These are phyloP conservation scores for Mobula hypostoma DNA, from an alignment of 2,113 vertebrate species.

Conservation along the genomic window DNA sequence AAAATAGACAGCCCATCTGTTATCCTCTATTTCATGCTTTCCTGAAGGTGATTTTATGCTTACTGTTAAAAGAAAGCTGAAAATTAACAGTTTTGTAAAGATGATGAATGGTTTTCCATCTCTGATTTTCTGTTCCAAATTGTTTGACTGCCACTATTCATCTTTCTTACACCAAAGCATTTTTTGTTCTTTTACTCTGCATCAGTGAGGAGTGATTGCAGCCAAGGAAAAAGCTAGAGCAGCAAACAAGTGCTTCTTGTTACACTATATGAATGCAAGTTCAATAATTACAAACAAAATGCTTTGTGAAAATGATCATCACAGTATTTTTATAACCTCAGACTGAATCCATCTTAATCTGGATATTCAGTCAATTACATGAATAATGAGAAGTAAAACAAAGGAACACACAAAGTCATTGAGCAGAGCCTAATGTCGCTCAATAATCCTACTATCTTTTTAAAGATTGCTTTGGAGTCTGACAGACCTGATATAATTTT, in stretches of 20 bases:
- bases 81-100: neutral
- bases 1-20: neutral
- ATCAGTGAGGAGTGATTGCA: neutral
- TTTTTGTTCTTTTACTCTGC: neutral
- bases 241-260: neutral
- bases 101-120: neutral
- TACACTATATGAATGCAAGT: neutral
- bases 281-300: neutral
- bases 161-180: neutral
- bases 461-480: neutral
- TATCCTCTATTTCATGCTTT: neutral
- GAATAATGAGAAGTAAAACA: neutral
- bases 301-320: neutral
- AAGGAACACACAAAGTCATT: neutral
- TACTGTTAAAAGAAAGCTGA: neutral
- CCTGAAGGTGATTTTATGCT: neutral
- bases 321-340: neutral
- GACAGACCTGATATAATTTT: neutral
- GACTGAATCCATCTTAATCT: neutral
- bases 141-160: neutral
- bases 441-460: neutral
- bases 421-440: neutral
- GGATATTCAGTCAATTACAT: neutral
- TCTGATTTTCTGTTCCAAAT: neutral
- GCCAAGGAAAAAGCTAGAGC: neutral